Percentiles rank a stretch among this genome's conserved stretches.
phyloP scores from a whole-genome alignment of 2,113 vertebrate species.

The Scalopus aquaticus region DNA sequence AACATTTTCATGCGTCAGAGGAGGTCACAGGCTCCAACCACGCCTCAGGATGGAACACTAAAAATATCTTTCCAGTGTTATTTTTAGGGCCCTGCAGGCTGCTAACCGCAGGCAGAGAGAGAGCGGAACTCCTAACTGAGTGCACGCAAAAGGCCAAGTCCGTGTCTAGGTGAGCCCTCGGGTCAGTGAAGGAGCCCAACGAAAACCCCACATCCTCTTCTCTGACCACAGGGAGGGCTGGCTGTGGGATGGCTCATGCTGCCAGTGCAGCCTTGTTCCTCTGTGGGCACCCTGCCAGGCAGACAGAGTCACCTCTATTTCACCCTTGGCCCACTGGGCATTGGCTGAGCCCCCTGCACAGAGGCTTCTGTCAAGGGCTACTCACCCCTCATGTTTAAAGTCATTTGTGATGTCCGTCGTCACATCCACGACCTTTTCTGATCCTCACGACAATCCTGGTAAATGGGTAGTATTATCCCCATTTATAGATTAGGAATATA shows the following conservation, averaged over 20 bases:
- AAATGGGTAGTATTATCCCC: background rate
- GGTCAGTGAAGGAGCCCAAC: background rate
- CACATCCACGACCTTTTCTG: background rate
- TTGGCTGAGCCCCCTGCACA: background rate
- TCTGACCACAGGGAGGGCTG: background rate
- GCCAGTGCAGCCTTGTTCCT: background rate
- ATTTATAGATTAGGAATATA: background rate
- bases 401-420: background rate
- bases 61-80: conserved; percentile 68
- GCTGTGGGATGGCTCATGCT: background rate
- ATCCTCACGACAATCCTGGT: background rate
- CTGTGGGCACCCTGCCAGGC: background rate
- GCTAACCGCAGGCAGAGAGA: background rate
- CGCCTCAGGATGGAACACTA: conserved; percentile 68
- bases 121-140: background rate
- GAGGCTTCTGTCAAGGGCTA: background rate
- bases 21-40: conserved; percentile 52
- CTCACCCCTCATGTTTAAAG: background rate
- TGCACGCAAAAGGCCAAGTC: background rate
- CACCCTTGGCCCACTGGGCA: background rate
- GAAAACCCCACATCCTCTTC: background rate
- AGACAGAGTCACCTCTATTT: background rate
- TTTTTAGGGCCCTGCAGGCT: conserved; percentile 66
- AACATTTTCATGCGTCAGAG: conserved; percentile 61
- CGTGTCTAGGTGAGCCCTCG: background rate